Conservation (phyloP, 1,140 invertebrate genomes). For the Melanaphis sacchari region DNA sequence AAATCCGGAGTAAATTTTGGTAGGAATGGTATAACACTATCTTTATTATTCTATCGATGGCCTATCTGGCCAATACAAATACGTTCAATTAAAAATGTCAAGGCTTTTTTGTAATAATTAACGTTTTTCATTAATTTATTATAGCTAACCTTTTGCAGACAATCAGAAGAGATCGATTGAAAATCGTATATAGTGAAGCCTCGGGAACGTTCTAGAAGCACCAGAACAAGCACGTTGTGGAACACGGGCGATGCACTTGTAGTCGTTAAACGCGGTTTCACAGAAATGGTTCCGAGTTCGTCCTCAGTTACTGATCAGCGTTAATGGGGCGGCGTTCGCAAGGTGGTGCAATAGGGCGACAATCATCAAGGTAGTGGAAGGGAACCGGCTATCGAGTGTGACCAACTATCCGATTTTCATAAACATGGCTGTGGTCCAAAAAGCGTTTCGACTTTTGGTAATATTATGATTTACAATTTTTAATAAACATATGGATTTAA, state of each 20-base stretch:
- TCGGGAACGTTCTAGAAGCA: conserved; percentile 12
- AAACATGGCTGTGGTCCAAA: background rate
- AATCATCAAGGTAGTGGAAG: too few species aligned
- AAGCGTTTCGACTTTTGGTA: background rate
- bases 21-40: background rate
- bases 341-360: background rate
- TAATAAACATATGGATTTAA: background rate
- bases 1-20: background rate
- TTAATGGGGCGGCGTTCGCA: background rate
- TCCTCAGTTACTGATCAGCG: background rate
- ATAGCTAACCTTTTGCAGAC: background rate
- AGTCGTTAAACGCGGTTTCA: background rate
- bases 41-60: background rate
- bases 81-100: background rate
- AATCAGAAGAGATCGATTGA: too few species aligned
- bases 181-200: background rate
- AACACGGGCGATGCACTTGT: background rate
- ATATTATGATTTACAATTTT: background rate
- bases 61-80: background rate
- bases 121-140: background rate
- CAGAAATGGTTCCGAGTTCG: background rate
- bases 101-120: background rate
- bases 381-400: background rate
- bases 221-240: background rate
- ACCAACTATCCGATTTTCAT: background rate